These are phyloP conservation scores for Habroteleia sp. DNA, from an alignment of 2,888 invertebrate genomes.

Conservation along the genomic window DNA sequence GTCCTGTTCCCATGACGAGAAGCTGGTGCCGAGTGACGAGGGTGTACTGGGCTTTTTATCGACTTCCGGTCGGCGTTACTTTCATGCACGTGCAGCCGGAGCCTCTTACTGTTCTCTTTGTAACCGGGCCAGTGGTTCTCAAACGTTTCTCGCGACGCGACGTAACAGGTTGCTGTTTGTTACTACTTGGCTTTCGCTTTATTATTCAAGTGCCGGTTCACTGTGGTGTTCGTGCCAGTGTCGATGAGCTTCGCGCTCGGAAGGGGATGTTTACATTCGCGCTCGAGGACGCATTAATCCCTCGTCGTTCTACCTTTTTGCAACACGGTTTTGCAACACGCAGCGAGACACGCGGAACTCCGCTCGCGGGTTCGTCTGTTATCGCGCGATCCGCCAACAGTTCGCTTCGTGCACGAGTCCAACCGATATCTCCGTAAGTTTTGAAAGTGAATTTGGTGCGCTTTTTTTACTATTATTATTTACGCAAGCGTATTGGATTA, in stretches of 20 bases:
- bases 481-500: too few species aligned
- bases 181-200: slow-evolving; percentile 7
- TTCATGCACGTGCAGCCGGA: slow-evolving; percentile 78
- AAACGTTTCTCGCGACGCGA: slow-evolving; percentile 57
- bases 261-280: slow-evolving; percentile 2
- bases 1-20: slow-evolving; percentile 80
- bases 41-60: slow-evolving; percentile 81
- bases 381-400: too few species aligned
- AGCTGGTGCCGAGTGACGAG: slow-evolving; percentile 79
- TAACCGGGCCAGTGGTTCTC: slow-evolving; percentile 75
- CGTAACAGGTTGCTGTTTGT: slow-evolving; percentile 64
- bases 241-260: background rate
- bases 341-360: too few species aligned
- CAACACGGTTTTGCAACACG: too few species aligned
- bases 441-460: too few species aligned
- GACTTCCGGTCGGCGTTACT: slow-evolving; percentile 80
- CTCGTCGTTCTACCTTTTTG: too few species aligned
- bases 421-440: too few species aligned
- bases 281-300: too few species aligned
- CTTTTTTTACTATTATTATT: too few species aligned
- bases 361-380: too few species aligned
- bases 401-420: too few species aligned
- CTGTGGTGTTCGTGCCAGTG: background rate
- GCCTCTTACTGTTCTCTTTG: slow-evolving; percentile 75
- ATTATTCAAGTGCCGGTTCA: slow-evolving; percentile 27